These are phyloP conservation scores for Brachyhypopomus gauderio DNA, from an alignment of 2,113 vertebrate species.

Conservation along the genomic window DNA sequence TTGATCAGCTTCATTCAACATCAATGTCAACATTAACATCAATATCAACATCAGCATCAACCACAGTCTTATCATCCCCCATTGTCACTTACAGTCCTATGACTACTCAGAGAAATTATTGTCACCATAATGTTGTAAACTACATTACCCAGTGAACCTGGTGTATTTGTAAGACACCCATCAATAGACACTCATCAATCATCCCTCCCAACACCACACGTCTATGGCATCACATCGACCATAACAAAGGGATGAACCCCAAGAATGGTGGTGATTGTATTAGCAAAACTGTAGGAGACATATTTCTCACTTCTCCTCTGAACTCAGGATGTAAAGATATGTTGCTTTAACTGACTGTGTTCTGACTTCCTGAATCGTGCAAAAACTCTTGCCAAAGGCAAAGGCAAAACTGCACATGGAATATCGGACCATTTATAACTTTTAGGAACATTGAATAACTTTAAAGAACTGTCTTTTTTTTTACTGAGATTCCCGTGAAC, in stretches of 20 bases:
- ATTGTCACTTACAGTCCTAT: no score
- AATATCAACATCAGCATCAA: no score
- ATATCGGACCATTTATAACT: not conserved
- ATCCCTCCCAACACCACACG: not conserved
- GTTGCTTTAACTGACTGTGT: not conserved
- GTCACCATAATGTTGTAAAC: no score
- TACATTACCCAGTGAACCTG: not conserved
- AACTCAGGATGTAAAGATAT: not conserved
- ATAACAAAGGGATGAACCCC: not conserved
- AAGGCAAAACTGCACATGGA: not conserved
- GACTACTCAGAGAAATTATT: no score
- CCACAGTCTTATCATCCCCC: no score
- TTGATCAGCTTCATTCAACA: no score
- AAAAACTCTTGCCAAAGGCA: no score
- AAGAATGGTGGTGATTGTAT: conserved; percentile 22
- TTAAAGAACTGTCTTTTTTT: not conserved
- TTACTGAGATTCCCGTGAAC: not conserved
- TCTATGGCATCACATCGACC: not conserved
- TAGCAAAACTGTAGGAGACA: not conserved
- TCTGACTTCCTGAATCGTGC: not conserved
- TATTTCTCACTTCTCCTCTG: conserved; percentile 8
- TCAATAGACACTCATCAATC: not conserved
- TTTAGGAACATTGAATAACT: not conserved
- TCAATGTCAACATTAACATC: no score
- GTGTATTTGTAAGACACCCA: not conserved